These are phyloP conservation scores for Mionectes macconnelli DNA, from an alignment of 2,113 vertebrate species.

Conservation along the genomic window DNA sequence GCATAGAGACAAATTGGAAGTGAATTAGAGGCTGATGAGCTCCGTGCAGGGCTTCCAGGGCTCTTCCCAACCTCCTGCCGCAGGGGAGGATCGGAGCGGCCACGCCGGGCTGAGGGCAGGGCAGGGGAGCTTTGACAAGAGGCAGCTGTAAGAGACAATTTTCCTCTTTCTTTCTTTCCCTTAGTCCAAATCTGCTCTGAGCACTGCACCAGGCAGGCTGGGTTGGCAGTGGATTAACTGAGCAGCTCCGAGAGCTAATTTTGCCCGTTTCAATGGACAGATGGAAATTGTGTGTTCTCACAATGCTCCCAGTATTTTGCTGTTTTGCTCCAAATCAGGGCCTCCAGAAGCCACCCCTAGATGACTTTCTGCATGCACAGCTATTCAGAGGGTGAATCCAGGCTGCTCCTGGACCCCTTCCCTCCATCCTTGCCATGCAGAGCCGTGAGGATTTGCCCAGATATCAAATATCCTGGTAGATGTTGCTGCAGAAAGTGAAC, in stretches of 20 bases:
- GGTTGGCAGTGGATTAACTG: slow-evolving; percentile 33
- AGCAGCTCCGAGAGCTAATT: neutral
- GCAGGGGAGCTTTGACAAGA: neutral
- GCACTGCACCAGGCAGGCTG: neutral
- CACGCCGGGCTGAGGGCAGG: neutral
- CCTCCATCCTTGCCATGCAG: neutral
- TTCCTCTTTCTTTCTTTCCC: slow-evolving; percentile 11
- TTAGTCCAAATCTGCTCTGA: neutral
- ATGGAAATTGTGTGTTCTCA: slow-evolving; percentile 32
- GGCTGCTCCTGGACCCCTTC: neutral
- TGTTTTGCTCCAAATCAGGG: neutral
- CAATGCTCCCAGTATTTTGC: neutral
- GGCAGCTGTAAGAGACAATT: slow-evolving; percentile 53
- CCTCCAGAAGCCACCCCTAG: neutral
- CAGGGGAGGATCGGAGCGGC: neutral
- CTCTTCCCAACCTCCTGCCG: neutral
- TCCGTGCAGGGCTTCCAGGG: neutral
- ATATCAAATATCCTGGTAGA: neutral
- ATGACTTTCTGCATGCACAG: neutral
- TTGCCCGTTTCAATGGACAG: slow-evolving; percentile 35
- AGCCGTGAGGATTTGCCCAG: neutral
- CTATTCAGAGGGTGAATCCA: neutral
- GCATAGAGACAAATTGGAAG: neutral
- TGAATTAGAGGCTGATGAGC: neutral
- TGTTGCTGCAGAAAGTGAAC: neutral